phyloP scores from a whole-genome alignment of 2,888 invertebrate species.

The Gastrophysa polygoni region DNA sequence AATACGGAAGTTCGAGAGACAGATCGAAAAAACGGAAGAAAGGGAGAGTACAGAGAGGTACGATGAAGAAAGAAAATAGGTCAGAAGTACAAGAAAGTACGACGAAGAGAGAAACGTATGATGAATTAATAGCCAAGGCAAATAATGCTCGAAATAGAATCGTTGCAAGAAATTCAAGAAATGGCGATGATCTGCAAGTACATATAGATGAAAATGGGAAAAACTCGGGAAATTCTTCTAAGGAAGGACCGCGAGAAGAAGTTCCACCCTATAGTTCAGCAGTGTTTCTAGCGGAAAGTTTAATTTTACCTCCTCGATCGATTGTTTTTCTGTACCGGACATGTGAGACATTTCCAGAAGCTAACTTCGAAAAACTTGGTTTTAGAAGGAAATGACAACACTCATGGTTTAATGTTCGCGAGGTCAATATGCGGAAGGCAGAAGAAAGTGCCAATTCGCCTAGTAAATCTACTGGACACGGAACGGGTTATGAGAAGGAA shows the following conservation, averaged over 20 bases:
- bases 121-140: too few relatives aligned
- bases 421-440: not conserved
- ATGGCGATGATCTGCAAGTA: too few relatives aligned
- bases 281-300: not conserved
- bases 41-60: too few relatives aligned
- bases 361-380: not conserved
- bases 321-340: not conserved
- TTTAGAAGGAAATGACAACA: not conserved
- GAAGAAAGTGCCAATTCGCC: not conserved
- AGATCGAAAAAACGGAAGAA: too few relatives aligned
- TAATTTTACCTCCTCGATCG: not conserved
- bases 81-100: too few relatives aligned
- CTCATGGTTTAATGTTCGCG: not conserved
- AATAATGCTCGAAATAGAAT: too few relatives aligned
- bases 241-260: not conserved
- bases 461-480: not conserved
- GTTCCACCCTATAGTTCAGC: not conserved
- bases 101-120: too few relatives aligned
- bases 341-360: not conserved
- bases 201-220: not conserved
- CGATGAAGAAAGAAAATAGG: too few relatives aligned
- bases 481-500: not conserved
- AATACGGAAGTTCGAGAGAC: too few relatives aligned
- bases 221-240: not conserved
- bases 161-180: too few relatives aligned